Evolutionary conservation across 1,140 invertebrate species (phyloP).

Genomic region (Papilio glaucus): DNA sequence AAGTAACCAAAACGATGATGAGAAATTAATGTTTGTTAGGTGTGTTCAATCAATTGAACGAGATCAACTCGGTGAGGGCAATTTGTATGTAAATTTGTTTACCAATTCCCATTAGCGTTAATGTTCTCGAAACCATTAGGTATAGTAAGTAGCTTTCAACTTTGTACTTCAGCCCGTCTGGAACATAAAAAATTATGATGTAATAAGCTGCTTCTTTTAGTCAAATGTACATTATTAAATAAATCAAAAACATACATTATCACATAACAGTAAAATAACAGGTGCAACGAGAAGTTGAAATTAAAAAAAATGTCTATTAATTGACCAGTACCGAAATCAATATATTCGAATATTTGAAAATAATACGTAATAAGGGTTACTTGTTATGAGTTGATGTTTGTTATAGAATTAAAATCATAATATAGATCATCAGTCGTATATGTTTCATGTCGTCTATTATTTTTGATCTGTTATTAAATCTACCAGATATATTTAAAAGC

Average conservation of each 20-base stretch:
- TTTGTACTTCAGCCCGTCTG: not conserved
- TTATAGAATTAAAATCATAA: too few relatives aligned
- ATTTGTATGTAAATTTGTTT: slow-evolving; percentile 27
- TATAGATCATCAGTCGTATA: too few relatives aligned
- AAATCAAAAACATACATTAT: not conserved
- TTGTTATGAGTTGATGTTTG: too few relatives aligned
- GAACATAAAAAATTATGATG: not conserved
- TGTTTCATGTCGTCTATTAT: too few relatives aligned
- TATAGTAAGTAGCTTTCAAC: slow-evolving; percentile 20
- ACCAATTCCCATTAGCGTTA: slow-evolving; percentile 22
- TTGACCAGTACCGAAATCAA: too few relatives aligned
- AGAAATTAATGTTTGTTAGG: slow-evolving; percentile 27
- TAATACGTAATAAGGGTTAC: too few relatives aligned
- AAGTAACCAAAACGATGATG: slow-evolving; percentile 8
- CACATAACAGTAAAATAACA: not conserved
- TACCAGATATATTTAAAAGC: too few relatives aligned
- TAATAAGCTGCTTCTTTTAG: not conserved
- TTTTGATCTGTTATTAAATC: too few relatives aligned
- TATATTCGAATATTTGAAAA: too few relatives aligned
- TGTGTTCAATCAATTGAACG: slow-evolving; percentile 25
- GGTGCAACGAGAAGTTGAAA: not conserved
- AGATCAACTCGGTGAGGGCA: slow-evolving; percentile 20
- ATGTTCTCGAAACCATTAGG: slow-evolving; percentile 20
- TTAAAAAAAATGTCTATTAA: not conserved
- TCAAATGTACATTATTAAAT: not conserved